Percentiles rank a stretch among this genome's conserved stretches.
These are phyloP conservation scores for Rhineura floridana DNA, from an alignment of 2,113 vertebrate genomes.

Conservation along the genomic window DNA sequence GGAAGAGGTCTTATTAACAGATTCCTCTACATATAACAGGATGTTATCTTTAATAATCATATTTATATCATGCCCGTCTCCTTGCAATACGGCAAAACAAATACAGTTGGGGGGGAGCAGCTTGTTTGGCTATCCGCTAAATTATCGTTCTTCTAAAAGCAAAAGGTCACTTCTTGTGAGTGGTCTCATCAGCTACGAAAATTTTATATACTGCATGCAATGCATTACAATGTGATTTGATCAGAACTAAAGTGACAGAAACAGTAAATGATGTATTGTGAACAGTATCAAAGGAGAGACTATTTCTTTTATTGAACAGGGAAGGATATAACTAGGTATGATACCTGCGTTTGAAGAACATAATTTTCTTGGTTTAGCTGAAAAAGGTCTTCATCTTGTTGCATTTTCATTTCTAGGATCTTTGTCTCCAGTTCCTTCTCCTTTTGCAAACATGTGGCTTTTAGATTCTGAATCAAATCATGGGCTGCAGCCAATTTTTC, in stretches of 20 bases:
- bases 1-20: background rate
- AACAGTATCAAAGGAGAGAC: background rate
- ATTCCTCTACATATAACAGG: background rate
- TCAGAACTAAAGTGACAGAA: background rate
- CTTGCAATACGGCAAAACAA: too few relatives aligned
- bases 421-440: conserved; percentile 75
- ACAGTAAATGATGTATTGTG: background rate
- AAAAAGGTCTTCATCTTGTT: conserved; percentile 78
- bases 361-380: conserved; percentile 86
- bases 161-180: background rate
- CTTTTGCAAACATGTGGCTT: conserved; percentile 74
- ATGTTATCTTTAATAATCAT: background rate
- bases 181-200: background rate
- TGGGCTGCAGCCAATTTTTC: conserved; percentile 71
- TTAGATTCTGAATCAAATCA: conserved; percentile 74
- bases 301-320: background rate
- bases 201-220: background rate
- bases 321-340: background rate
- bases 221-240: background rate
- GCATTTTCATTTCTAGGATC: conserved; percentile 71
- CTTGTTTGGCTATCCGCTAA: background rate
- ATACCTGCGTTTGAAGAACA: conserved; percentile 89
- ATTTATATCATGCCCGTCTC: background rate
- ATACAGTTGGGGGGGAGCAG: too few relatives aligned
- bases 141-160: background rate